Evolutionary conservation across 2,113 vertebrate species (phyloP).

Genomic region (Peromyscus polionotus): DNA sequence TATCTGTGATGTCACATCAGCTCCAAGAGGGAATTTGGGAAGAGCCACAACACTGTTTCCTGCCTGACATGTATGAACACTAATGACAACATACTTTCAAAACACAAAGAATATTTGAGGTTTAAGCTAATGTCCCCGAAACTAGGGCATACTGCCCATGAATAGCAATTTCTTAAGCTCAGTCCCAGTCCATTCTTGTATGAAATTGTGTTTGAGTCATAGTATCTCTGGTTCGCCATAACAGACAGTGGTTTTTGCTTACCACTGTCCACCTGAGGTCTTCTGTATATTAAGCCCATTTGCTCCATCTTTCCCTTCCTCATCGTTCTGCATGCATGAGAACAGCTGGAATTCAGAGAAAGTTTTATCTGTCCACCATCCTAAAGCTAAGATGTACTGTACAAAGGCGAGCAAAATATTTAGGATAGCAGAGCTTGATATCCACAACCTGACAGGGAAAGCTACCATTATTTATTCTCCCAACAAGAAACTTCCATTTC

Average conservation of each 20-base stretch:
- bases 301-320: background rate
- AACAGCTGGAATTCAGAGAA: background rate
- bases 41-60: background rate
- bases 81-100: slow-evolving; percentile 1
- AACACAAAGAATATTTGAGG: background rate
- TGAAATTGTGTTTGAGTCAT: background rate
- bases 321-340: background rate
- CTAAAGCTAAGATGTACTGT: background rate
- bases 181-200: background rate
- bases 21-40: background rate
- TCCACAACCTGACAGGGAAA: background rate
- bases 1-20: background rate
- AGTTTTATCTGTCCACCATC: background rate
- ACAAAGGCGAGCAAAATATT: background rate
- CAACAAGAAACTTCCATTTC: background rate
- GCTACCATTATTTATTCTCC: background rate
- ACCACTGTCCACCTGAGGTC: background rate
- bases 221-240: background rate
- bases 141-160: background rate
- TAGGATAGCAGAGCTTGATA: background rate
- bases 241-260: background rate
- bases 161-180: slow-evolving; percentile 9
- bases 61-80: background rate
- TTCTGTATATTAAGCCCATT: background rate
- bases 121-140: slow-evolving; percentile 4